Evolutionary conservation across 2,113 vertebrate genomes (phyloP).

Genomic region (Petrocephalus microphthalmus): DNA sequence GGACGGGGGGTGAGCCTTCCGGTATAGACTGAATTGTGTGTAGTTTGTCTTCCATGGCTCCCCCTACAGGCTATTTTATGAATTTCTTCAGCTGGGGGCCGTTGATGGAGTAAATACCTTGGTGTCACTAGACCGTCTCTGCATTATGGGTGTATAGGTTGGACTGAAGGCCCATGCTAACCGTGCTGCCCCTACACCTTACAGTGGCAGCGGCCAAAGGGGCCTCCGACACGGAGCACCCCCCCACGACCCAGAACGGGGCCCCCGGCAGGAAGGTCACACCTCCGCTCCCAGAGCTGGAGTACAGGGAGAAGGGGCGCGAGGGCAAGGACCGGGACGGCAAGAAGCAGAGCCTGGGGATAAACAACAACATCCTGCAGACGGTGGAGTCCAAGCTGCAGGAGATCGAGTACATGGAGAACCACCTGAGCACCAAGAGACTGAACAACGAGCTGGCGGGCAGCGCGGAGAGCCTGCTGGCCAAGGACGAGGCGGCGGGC

Average conservation of each 20-base stretch:
- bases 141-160: neutral
- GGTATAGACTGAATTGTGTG: neutral
- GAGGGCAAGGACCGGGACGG: constrained; percentile 82
- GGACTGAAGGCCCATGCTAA: neutral
- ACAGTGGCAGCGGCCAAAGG: constrained; percentile 76
- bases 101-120: neutral
- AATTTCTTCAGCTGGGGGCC: neutral
- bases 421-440: constrained; percentile 90
- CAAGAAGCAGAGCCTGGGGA: constrained; percentile 88
- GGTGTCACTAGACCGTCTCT: neutral
- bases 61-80: neutral
- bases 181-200: constrained; percentile 3
- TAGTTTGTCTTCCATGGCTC: neutral
- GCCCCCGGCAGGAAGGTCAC: constrained; percentile 81
- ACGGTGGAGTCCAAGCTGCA: constrained; percentile 95
- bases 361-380: constrained; percentile 93
- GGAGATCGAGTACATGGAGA: constrained; percentile 96
- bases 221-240: constrained; percentile 80
- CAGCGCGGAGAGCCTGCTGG: constrained; percentile 77
- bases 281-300: constrained; percentile 82
- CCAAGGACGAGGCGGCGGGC: constrained; percentile 78
- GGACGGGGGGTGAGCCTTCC: neutral
- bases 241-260: constrained; percentile 84
- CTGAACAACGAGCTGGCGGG: constrained; percentile 89
- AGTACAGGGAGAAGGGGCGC: constrained; percentile 91